Conservation (phyloP, 2,888 invertebrate genomes). For the Thumatha senex region DNA sequence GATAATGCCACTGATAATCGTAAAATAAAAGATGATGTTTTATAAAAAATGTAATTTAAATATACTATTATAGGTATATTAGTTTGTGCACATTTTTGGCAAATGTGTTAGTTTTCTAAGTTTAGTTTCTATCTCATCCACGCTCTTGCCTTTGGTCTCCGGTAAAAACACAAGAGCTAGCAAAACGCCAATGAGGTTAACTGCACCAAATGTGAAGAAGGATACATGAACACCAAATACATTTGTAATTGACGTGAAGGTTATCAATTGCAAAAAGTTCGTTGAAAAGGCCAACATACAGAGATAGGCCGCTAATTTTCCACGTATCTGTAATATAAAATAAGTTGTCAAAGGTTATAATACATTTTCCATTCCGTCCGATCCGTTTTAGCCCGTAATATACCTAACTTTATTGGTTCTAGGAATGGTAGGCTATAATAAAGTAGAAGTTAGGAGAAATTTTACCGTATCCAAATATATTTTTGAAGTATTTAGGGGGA, state of each 20-base stretch:
- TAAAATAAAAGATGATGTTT: no score
- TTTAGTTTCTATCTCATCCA: constrained; percentile 54
- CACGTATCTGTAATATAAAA: constrained; percentile 45
- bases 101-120: constrained; percentile 14
- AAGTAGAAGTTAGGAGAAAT: no score
- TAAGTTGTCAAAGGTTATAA: not conserved
- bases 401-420: no score
- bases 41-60: no score
- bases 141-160: constrained; percentile 66
- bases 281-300: constrained; percentile 48
- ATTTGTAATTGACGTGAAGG: constrained; percentile 38
- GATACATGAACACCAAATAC: constrained; percentile 52
- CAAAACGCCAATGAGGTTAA: constrained; percentile 52
- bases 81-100: not conserved
- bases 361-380: no score
- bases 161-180: constrained; percentile 55
- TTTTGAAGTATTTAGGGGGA: no score
- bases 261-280: constrained; percentile 41
- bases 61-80: no score
- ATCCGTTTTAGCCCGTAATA: no score
- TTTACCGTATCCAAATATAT: no score
- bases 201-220: constrained; percentile 55
- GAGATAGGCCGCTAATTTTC: constrained; percentile 48
- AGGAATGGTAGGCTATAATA: no score
- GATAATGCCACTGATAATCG: no score